These are phyloP conservation scores for Musca vetustissima DNA, from an alignment of 1,140 invertebrate genomes.

Conservation along the genomic window DNA sequence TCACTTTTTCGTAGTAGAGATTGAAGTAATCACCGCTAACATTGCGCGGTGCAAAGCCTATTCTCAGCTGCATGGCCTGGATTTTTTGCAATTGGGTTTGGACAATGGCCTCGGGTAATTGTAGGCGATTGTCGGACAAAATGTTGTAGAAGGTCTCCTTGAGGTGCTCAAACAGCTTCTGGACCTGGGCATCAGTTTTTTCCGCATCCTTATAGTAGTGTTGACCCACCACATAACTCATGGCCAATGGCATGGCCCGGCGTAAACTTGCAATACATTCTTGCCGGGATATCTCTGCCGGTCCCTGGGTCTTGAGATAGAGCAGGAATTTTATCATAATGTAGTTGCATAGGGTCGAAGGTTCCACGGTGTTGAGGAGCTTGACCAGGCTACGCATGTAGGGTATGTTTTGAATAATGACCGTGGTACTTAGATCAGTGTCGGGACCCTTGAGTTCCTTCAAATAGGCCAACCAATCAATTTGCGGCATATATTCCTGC, in stretches of 20 bases:
- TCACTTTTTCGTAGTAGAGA: conserved; percentile 35
- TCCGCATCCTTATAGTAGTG: conserved; percentile 32
- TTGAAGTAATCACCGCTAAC: conserved; percentile 32
- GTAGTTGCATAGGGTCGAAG: conserved; percentile 44
- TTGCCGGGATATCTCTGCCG: conserved; percentile 40
- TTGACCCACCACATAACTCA: conserved; percentile 44
- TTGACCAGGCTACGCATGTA: conserved; percentile 41
- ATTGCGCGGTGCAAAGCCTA: conserved; percentile 40
- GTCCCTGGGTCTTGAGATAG: conserved; percentile 45
- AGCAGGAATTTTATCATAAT: conserved; percentile 46
- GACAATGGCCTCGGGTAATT: conserved; percentile 38
- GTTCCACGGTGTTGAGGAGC: conserved; percentile 33
- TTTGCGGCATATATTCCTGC: conserved; percentile 40
- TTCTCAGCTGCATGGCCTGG: conserved; percentile 37
- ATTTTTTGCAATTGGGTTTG: conserved; percentile 40
- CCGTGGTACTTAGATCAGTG: conserved; percentile 31
- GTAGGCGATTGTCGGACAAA: conserved; percentile 40
- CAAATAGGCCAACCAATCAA: conserved; percentile 43
- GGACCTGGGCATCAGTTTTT: conserved; percentile 28
- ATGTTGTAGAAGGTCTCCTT: conserved; percentile 40
- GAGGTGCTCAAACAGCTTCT: conserved; percentile 21
- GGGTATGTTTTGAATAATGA: conserved; percentile 47
- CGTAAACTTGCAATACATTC: conserved; percentile 47
- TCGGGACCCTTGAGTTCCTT: conserved; percentile 30
- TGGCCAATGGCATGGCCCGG: conserved; percentile 46